phyloP scores from a whole-genome alignment of 2,113 vertebrate species.

The Mastomys coucha region DNA sequence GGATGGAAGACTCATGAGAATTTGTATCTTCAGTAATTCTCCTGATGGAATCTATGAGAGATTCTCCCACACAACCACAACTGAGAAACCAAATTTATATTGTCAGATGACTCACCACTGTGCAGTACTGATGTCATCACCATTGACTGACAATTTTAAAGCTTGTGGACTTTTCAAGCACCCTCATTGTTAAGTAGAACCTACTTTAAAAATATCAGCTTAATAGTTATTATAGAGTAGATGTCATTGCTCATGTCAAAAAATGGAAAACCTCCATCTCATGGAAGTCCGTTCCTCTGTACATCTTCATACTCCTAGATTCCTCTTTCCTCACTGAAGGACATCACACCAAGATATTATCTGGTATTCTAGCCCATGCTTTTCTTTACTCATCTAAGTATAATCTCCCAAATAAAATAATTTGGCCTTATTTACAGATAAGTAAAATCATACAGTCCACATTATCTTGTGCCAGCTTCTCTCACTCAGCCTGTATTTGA shows the following conservation, averaged over 20 bases:
- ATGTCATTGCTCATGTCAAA: not conserved
- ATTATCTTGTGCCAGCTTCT: conserved; percentile 7
- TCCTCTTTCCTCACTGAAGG: not conserved
- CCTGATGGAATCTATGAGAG: not conserved
- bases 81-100: conserved; percentile 19
- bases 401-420: not conserved
- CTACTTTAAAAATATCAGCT: not conserved
- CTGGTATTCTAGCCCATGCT: not conserved
- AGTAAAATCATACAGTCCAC: not conserved
- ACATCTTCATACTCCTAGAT: not conserved
- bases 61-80: not conserved
- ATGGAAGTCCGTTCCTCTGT: not conserved
- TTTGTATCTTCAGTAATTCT: not conserved
- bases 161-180: not conserved
- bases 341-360: not conserved
- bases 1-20: not conserved
- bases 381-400: conserved; percentile 3
- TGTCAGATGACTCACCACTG: conserved; percentile 23
- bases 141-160: not conserved
- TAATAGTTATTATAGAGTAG: not conserved
- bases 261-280: not conserved
- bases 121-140: not conserved
- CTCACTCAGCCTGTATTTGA: not conserved
- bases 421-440: not conserved
- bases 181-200: not conserved